phyloP scores from a whole-genome alignment of 2,113 vertebrate genomes.

The Aythya baeri region DNA sequence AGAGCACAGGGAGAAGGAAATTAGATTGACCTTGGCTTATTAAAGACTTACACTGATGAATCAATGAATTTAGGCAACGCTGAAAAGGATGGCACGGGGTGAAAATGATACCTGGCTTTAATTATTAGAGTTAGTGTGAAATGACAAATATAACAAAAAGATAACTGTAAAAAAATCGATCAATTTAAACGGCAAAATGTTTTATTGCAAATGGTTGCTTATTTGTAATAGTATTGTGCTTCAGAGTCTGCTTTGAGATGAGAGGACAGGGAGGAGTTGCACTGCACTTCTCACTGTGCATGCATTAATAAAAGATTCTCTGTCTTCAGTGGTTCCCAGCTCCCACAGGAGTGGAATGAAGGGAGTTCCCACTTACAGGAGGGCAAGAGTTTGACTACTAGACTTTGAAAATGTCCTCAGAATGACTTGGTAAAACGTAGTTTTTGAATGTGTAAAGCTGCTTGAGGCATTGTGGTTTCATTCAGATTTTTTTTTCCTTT shows the following conservation, averaged over 20 bases:
- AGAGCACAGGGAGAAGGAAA: constrained; percentile 15
- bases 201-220: neutral
- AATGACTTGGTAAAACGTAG: neutral
- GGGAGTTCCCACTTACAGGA: neutral
- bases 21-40: neutral
- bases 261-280: neutral
- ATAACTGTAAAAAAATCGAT: neutral
- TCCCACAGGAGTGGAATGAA: neutral
- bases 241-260: neutral
- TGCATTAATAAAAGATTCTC: neutral
- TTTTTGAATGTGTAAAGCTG: neutral
- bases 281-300: neutral
- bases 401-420: constrained; percentile 2
- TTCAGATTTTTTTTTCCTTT: neutral
- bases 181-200: neutral
- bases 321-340: neutral
- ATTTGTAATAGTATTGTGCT: neutral
- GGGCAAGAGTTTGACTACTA: neutral
- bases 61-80: neutral
- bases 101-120: neutral
- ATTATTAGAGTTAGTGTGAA: neutral
- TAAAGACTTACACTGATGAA: neutral
- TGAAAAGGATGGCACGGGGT: neutral
- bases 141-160: neutral
- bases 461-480: neutral